Percentiles rank a stretch among this genome's conserved stretches.
Conservation (phyloP, 1,140 invertebrate species). For the Sesamia nonagrioides region DNA sequence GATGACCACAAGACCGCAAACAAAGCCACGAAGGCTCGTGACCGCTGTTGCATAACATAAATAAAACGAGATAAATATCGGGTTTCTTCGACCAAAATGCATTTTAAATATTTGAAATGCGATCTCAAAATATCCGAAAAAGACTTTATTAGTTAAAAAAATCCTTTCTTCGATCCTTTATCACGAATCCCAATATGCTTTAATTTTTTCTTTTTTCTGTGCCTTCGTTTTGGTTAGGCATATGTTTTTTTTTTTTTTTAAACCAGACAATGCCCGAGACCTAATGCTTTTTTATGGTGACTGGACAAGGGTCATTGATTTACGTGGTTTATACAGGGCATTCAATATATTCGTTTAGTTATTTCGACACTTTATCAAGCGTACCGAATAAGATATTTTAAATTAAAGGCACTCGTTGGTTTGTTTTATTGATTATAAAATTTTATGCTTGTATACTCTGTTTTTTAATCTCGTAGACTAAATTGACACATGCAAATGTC, state of each 20-base stretch:
- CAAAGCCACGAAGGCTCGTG: conserved; percentile 15
- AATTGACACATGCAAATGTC: too few species aligned
- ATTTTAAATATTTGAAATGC: not conserved
- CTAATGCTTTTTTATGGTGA: not conserved
- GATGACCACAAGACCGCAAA: conserved; percentile 11
- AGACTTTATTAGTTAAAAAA: not conserved
- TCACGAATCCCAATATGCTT: not conserved
- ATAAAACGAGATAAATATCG: conserved; percentile 1
- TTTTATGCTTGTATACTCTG: too few species aligned
- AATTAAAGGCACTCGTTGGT: not conserved
- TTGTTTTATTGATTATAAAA: not conserved
- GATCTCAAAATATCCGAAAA: not conserved
- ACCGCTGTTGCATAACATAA: conserved; percentile 5
- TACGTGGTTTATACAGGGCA: not conserved
- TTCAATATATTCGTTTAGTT: not conserved
- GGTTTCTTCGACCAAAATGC: not conserved
- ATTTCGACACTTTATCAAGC: not conserved
- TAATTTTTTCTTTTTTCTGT: too few species aligned
- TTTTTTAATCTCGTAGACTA: too few species aligned
- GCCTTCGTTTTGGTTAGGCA: not conserved
- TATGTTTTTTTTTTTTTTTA: not conserved
- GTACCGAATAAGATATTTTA: not conserved
- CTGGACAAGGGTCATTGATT: conserved; percentile 9
- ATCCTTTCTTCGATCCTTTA: not conserved
- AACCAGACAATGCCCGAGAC: not conserved